Base-by-base conservation (phyloP, 2,113 vertebrate species). In the Brienomyrus longianalis region DNA sequence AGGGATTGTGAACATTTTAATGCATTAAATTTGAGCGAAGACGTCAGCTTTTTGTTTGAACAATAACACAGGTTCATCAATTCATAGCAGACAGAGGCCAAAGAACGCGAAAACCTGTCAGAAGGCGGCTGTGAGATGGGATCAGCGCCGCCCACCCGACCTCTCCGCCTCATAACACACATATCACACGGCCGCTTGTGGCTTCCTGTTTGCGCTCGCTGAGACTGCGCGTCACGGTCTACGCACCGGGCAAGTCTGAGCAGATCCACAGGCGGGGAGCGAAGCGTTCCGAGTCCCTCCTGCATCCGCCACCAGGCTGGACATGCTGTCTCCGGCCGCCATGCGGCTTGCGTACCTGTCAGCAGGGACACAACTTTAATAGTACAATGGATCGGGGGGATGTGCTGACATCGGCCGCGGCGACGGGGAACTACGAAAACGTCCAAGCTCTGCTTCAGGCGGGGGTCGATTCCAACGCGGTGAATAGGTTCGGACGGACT, bases 401-500 rank as follows among this genome's bases (percentile, higher is more conserved):
- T 89, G 2, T 93, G 0, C 92, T 97, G 92, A 92, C 95, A 17
- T 92, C 80, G 5, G 97, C 97, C 10, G 97, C 97, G 0, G 97
- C 97, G 23, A 93, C 80, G 4, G 97, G 98, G 0, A 92, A 96
- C 89, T 74, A 93, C 45, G 92, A 85, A 2, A 88, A 3, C 0
- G 95, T 96, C 91, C 45, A 45, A 31, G 15, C 52, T 80, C 93
- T 98, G 3, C 95, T 98, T 89, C 93, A 88, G 86, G 77, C 31
- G 1, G 96, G 95, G 23, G 96, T 92, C 0, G 90, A 96, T 90
- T 94, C 96, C 89, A 97, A 97, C 91, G 92, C 93, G 0, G 9
- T 90, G 19, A 98, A 97, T 89, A 3, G 91, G 19, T 97, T 94
- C 83, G 96, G 96, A 80, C 94, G 95, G 39, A 96, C 95, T 13